Percentiles rank a stretch among this genome's conserved stretches.
phyloP scores from a whole-genome alignment of 1,140 invertebrate species.

The Eriocheir sinensis region DNA sequence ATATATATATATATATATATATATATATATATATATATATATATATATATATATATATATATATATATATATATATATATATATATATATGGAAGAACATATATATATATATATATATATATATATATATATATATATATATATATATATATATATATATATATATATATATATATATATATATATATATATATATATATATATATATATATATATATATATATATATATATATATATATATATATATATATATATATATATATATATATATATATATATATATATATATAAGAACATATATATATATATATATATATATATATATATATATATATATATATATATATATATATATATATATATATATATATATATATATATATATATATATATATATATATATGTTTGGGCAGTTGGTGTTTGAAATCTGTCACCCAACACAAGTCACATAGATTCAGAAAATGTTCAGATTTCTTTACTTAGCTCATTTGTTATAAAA shows the following conservation, averaged over 20 bases:
- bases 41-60: conserved; percentile 37
- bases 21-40: conserved; percentile 15
- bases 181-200: conserved; percentile 35
- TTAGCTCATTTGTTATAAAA: no score
- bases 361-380: conserved; percentile 47
- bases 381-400: conserved; percentile 53
- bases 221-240: neutral
- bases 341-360: conserved; percentile 19
- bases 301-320: conserved; percentile 51
- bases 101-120: conserved; percentile 17
- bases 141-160: neutral
- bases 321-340: conserved; percentile 53
- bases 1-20: conserved; percentile 26
- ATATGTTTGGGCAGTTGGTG: neutral
- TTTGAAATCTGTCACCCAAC: no score
- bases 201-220: neutral
- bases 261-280: neutral
- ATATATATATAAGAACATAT: neutral
- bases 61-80: conserved; percentile 9
- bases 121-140: conserved; percentile 12
- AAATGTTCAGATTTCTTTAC: no score
- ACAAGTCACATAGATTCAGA: no score
- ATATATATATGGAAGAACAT: neutral
- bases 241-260: neutral
- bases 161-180: neutral